Conservation (phyloP, 2,888 invertebrate species). For the Drosophila helvetica region DNA sequence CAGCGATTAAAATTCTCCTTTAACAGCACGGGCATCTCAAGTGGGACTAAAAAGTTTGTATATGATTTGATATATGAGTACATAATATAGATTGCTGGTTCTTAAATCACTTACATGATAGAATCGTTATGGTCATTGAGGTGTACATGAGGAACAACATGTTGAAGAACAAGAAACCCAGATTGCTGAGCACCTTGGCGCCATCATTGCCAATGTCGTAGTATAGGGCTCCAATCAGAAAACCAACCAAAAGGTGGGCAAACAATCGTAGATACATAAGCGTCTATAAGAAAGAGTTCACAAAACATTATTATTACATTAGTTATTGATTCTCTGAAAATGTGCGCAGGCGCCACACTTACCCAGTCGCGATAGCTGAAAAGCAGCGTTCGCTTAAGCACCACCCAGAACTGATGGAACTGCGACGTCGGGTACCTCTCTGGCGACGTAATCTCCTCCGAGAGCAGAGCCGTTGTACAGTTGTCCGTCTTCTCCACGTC, state of each 20-base stretch:
- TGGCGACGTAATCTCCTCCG: slow-evolving; percentile 87
- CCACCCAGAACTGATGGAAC: slow-evolving; percentile 93
- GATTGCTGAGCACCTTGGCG: slow-evolving; percentile 97
- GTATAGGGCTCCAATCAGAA: slow-evolving; percentile 97
- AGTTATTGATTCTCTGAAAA: background rate
- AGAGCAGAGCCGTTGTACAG: slow-evolving; percentile 88
- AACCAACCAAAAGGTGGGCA: slow-evolving; percentile 96
- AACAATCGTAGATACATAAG: slow-evolving; percentile 97
- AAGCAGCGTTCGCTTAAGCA: slow-evolving; percentile 92
- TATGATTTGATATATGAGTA: background rate
- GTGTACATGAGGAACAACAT: slow-evolving; percentile 99
- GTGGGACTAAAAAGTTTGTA: slow-evolving; percentile 88
- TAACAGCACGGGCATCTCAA: slow-evolving; percentile 97
- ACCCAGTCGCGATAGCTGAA: slow-evolving; percentile 96
- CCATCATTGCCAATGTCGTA: slow-evolving; percentile 98
- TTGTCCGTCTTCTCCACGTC: slow-evolving; percentile 88
- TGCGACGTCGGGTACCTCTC: slow-evolving; percentile 93
- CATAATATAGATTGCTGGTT: background rate
- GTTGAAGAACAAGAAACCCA: slow-evolving; percentile 98
- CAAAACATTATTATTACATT: background rate
- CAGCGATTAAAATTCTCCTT: slow-evolving; percentile 98
- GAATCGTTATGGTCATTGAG: slow-evolving; percentile 99
- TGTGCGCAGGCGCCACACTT: slow-evolving; percentile 67
- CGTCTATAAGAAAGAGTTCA: slow-evolving; percentile 86
- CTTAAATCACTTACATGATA: slow-evolving; percentile 91